phyloP scores from a whole-genome alignment of 2,797 vertebrate genomes.

The Clarias fuscus region DNA sequence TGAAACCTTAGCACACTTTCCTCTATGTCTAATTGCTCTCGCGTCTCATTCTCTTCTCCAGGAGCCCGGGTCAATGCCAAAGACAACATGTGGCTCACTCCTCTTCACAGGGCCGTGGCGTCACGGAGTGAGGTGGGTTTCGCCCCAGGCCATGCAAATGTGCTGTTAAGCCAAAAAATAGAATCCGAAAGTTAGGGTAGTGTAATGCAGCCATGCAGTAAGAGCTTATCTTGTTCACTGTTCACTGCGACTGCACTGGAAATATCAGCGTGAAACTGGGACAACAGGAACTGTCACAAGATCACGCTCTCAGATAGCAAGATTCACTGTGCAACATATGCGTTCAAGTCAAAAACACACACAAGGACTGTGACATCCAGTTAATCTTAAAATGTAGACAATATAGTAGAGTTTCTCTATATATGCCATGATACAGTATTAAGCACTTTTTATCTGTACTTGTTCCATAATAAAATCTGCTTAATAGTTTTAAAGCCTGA shows the following conservation, averaged over 20 bases:
- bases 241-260: conserved; percentile 9
- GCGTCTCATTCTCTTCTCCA: background rate
- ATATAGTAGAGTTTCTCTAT: too few species aligned
- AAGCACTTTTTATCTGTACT: background rate
- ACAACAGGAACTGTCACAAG: conserved; percentile 39
- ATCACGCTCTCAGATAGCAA: background rate
- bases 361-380: background rate
- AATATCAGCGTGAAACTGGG: conserved; percentile 22
- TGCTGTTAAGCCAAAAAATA: background rate
- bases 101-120: conserved; percentile 93
- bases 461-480: background rate
- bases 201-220: background rate
- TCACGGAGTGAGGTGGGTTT: conserved; percentile 89
- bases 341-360: background rate
- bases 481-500: background rate
- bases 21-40: conserved; percentile 21
- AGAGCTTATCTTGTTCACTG: conserved; percentile 6
- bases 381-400: background rate
- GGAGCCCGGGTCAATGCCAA: conserved; percentile 97
- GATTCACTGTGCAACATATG: background rate
- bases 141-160: background rate
- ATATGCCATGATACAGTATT: background rate
- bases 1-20: background rate
- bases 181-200: background rate
- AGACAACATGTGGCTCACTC: conserved; percentile 98